Conservation (phyloP, 2,797 vertebrate species). For the Smutsia temminckii region DNA sequence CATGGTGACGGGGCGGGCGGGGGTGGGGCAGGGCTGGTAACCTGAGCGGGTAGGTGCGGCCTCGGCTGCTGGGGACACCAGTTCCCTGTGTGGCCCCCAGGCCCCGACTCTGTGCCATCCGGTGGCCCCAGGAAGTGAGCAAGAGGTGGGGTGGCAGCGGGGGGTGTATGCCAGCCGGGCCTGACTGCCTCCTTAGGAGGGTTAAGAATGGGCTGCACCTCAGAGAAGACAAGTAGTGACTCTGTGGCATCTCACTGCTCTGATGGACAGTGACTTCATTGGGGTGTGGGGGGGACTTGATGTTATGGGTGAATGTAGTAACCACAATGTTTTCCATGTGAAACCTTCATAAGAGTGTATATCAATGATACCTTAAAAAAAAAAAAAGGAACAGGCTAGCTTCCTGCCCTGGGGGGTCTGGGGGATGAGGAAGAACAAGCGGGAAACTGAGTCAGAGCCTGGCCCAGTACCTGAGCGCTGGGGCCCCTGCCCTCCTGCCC, state of each 20-base stretch:
- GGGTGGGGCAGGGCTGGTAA: not conserved
- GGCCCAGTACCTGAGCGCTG: not conserved
- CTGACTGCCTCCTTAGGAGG: not conserved
- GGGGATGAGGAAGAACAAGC: not conserved
- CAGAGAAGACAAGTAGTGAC: accelerated
- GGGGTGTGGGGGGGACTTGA: too few relatives aligned
- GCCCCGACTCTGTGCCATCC: not conserved
- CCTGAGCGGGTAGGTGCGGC: too few relatives aligned
- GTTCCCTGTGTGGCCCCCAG: too few relatives aligned
- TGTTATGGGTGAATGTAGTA: too few relatives aligned
- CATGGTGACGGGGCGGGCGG: not conserved
- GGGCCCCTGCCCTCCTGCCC: not conserved
- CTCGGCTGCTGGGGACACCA: not conserved
- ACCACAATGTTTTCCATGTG: too few relatives aligned
- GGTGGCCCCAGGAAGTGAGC: not conserved
- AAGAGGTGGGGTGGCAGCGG: not conserved
- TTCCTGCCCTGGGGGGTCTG: not conserved
- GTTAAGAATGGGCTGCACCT: too few relatives aligned
- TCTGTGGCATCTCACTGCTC: too few relatives aligned
- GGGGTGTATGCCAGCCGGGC: not conserved
- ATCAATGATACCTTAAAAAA: too few relatives aligned
- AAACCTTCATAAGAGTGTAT: too few relatives aligned
- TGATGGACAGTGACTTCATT: too few relatives aligned
- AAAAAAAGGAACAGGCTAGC: too few relatives aligned
- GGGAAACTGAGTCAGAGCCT: not conserved